Evolutionary conservation across 2,797 vertebrate genomes (phyloP), one percentile per base, ranked within the genome.

Genomic region (Siniperca obscura): DNA sequence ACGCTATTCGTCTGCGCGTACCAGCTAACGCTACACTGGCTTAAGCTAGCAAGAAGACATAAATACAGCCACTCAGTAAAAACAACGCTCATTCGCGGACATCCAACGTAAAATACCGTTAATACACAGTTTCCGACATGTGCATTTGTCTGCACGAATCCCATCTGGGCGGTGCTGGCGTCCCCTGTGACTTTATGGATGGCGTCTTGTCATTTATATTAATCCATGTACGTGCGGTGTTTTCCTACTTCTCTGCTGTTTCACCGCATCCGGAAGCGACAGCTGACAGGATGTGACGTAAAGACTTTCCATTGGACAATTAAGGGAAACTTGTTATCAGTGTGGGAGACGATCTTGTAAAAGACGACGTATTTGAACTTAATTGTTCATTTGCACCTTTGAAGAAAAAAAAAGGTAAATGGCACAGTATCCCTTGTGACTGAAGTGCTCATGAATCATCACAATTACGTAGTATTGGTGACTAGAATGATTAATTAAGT

Each of bases 221-320:
- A 78, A 92, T 93, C 90, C 90, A 79, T 81, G 71, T 78, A 68
- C 78, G 84, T 91, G 82, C 87, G 38, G 74, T 86, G 87, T 93
- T 93, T 91, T 89, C 85, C 82, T 70, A 69, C 67, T 82, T 77
- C 88, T 89, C 82, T 5, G 66, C 88, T 1, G 78, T 87, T 88
- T 85, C 83, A 90, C 92, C 86, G 91, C 91, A 92, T 87, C 94
- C 93, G 95, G 95, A 95, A 95, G 86, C 90, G 89, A 91, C 93
- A 93, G 80, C 70, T 87, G 85, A 86, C 90, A 66, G 92, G 92
- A 93, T 61, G 79, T 93, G 86, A 93, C 91, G 90, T 74, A 46
- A 22, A 0, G 12, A 70, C 34, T 71, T 78, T 83, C 80, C 74
- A 85, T 84, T 81, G 89, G 81, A 88, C 81, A 92, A 86, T 85